A percentile compares a stretch with the other conserved stretches of the same genome.
Evolutionary conservation across 2,113 vertebrate genomes (phyloP).

Genomic region (Tinamus guttatus): DNA sequence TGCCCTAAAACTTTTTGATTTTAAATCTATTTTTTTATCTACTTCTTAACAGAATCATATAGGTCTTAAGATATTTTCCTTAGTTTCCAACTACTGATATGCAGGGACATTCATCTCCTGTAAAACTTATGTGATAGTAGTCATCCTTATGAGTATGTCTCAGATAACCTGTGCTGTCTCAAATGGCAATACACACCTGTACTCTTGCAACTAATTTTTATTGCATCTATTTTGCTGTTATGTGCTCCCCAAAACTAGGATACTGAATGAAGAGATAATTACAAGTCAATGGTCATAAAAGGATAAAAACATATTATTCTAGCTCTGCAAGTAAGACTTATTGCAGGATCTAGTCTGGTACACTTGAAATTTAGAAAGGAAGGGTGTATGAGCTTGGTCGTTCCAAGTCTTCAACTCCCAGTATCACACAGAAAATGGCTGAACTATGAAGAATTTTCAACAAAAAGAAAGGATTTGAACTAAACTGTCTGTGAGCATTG

Average conservation of each 20-base stretch:
- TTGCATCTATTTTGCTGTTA: too few species aligned
- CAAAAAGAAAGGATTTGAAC: background rate
- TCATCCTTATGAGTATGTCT: too few species aligned
- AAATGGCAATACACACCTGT: too few species aligned
- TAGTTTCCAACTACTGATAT: background rate
- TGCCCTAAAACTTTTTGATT: background rate
- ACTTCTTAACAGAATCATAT: background rate
- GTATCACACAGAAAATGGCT: background rate
- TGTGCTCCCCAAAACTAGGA: background rate
- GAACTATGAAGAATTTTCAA: background rate
- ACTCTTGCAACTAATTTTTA: too few species aligned
- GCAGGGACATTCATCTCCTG: background rate
- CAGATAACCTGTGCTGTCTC: too few species aligned
- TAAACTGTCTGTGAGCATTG: background rate
- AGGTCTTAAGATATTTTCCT: background rate
- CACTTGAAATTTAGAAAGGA: background rate
- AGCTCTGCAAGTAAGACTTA: background rate
- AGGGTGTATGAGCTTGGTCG: background rate
- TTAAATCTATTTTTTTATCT: background rate
- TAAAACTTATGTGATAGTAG: background rate
- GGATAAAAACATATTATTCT: background rate
- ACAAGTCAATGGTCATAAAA: background rate
- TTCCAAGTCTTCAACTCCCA: background rate
- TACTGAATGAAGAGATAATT: background rate
- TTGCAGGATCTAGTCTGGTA: background rate